Percentiles rank a stretch among this genome's conserved stretches.
These are phyloP conservation scores for Brachirus orientalis DNA, from an alignment of 2,113 vertebrate species.

Conservation along the genomic window DNA sequence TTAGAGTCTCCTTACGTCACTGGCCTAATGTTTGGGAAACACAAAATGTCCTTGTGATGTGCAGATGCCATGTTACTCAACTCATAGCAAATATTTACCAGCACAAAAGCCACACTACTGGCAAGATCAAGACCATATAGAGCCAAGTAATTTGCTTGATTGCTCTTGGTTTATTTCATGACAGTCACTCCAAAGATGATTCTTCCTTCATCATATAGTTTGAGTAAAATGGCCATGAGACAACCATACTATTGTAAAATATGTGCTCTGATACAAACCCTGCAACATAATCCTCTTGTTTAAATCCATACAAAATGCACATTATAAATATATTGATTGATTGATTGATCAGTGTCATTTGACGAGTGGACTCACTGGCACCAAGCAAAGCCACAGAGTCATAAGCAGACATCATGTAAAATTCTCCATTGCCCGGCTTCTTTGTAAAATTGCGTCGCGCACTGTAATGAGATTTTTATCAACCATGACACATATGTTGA, in stretches of 20 bases:
- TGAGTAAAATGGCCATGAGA: constrained; percentile 43
- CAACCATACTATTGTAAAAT: too few relatives aligned
- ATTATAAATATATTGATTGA: too few relatives aligned
- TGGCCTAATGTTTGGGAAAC: constrained; percentile 79
- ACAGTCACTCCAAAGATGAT: constrained; percentile 62
- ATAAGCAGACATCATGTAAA: constrained; percentile 47
- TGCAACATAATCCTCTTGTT: constrained; percentile 24
- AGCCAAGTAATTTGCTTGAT: constrained; percentile 76
- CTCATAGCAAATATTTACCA: constrained; percentile 83
- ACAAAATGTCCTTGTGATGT: constrained; percentile 76
- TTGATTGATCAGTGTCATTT: constrained; percentile 22
- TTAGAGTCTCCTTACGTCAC: constrained; percentile 75
- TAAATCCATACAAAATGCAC: constrained; percentile 2
- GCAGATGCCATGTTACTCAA: constrained; percentile 77
- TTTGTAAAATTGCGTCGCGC: constrained; percentile 53
- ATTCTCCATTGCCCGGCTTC: constrained; percentile 36
- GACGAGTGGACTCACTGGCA: constrained; percentile 42
- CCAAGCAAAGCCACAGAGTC: constrained; percentile 33
- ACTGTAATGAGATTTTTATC: constrained; percentile 61
- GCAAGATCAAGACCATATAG: constrained; percentile 52
- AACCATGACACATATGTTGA: constrained; percentile 44
- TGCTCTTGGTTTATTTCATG: constrained; percentile 72
- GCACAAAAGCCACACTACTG: constrained; percentile 70
- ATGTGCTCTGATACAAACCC: constrained; percentile 27
- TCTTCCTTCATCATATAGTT: constrained; percentile 57